A percentile compares a stretch with the other conserved stretches of the same genome.
Evolutionary conservation across 2,113 vertebrate species (phyloP).

Genomic region (Perca schrenkii): DNA sequence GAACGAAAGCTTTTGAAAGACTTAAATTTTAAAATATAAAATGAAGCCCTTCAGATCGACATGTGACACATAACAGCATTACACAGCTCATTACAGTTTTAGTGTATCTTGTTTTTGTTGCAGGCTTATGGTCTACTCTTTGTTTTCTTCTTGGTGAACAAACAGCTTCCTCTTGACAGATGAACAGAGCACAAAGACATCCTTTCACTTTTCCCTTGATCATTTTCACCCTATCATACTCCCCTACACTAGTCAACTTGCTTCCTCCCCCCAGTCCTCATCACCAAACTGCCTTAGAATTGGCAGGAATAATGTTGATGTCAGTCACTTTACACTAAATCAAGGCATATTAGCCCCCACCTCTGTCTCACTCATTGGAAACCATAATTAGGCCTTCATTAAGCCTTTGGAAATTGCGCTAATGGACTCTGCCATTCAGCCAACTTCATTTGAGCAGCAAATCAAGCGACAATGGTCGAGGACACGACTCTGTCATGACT

Average conservation of each 20-base stretch:
- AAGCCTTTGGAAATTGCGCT: constrained; percentile 74
- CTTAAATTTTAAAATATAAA: not conserved
- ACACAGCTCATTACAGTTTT: constrained; percentile 7
- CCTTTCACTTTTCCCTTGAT: constrained; percentile 12
- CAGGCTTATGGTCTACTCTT: not conserved
- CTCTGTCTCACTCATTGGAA: constrained; percentile 54
- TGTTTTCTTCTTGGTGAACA: constrained; percentile 10
- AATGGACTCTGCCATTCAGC: constrained; percentile 78
- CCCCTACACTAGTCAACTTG: constrained; percentile 4
- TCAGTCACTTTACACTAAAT: constrained; percentile 69
- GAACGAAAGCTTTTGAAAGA: not conserved
- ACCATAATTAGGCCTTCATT: constrained; percentile 82
- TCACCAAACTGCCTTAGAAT: constrained; percentile 49
- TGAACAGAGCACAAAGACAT: constrained; percentile 7
- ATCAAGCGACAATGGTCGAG: constrained; percentile 67
- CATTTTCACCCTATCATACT: constrained; percentile 6
- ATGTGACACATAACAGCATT: not conserved
- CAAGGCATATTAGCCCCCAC: constrained; percentile 47
- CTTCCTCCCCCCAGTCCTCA: constrained; percentile 7
- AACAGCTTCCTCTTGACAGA: constrained; percentile 17
- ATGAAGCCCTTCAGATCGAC: not conserved
- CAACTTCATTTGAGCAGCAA: constrained; percentile 75
- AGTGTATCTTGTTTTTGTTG: not conserved
- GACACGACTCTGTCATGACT: constrained; percentile 67
- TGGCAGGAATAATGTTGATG: constrained; percentile 65